Base-by-base conservation (phyloP, 2,888 invertebrate genomes). In the Lacanobia oleracea region DNA sequence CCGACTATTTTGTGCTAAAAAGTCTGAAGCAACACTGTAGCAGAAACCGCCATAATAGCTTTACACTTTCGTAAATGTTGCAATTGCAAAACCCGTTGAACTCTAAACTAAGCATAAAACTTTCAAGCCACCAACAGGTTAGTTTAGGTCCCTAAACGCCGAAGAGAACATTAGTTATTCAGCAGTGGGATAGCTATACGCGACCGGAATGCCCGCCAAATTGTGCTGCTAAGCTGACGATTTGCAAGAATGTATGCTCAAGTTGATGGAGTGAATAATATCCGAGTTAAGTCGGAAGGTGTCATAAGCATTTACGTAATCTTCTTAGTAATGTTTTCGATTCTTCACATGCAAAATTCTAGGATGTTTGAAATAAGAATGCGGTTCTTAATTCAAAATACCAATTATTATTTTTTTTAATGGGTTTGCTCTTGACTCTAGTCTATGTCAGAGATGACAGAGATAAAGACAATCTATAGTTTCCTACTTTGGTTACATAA, bases 111-210 rank as follows among this genome's bases (percentile, higher is more conserved):
- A 40, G 18, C 53, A 72, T 71, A 60, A 70, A 79, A 72, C 53
- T 57, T 76, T 75, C 53, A 79, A 48, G n/a, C 48, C 14, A 57
- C 63, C 72, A 83, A 81, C 77, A 81, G 74, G 86, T 85, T 63
- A 70, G 37, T 43, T 77, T 63, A 62, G 64, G 61, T 64, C 77
- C 61, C 75, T 71, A 67, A 75, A 67, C 73, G 54, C 65, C 51
- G 54, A 57, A 56, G 59, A 61, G 12, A 65, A 54, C 73, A 75
- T 85, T 68, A 83, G 69, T 73, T 74, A 85, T 85, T 74, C 78
- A 75, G 67, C 57, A 75, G 67, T 33, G 27, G 51, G 53, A 75
- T 67, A 61, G 61, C 80, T 67, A 53, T 60, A 73, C 72, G 63
- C 71, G 71, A 77, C 72, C 61, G 43, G 67, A 82, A 67, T 73